Percentiles rank a stretch among this genome's conserved stretches.
Conservation (phyloP, 2,888 invertebrate species). For the Corythucha ciliata region DNA sequence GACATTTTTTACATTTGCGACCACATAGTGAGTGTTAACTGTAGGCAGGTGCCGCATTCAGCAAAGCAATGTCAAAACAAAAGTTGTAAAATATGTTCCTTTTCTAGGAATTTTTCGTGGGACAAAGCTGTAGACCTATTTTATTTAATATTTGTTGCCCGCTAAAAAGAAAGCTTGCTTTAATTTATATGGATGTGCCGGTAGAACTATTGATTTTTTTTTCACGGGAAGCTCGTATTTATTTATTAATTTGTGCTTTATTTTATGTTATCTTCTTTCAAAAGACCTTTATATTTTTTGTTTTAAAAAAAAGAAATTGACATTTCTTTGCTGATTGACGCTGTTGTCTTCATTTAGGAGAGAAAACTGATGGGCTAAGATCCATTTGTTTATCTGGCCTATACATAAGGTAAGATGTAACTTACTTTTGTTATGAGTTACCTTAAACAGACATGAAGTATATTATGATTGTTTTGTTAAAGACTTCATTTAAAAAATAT, state of each 20-base stretch:
- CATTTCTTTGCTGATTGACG: constrained; percentile 38
- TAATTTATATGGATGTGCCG: no score
- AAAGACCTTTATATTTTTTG: constrained; percentile 17
- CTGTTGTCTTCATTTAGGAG: constrained; percentile 29
- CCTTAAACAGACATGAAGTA: background rate
- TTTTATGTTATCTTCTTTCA: constrained; percentile 15
- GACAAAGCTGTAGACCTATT: no score
- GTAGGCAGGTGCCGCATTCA: constrained; percentile 33
- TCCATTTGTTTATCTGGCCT: constrained; percentile 22
- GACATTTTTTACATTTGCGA: constrained; percentile 27
- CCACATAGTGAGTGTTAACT: constrained; percentile 33
- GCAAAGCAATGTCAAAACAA: constrained; percentile 39
- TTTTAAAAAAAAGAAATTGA: constrained; percentile 33
- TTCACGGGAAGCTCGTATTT: constrained; percentile 8
- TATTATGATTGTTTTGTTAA: background rate
- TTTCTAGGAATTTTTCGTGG: no score
- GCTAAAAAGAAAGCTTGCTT: no score
- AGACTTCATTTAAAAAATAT: background rate
- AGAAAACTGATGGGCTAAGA: constrained; percentile 21
- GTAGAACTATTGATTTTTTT: no score
- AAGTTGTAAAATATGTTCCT: constrained; percentile 1
- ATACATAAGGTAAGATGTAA: constrained; percentile 19
- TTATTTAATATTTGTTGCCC: no score
- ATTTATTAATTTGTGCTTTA: background rate
- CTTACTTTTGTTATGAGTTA: constrained; percentile 11